Percentiles rank a stretch among this genome's conserved stretches.
These are phyloP conservation scores for Caiman crocodilus DNA, from an alignment of 2,797 vertebrate species.

Conservation along the genomic window DNA sequence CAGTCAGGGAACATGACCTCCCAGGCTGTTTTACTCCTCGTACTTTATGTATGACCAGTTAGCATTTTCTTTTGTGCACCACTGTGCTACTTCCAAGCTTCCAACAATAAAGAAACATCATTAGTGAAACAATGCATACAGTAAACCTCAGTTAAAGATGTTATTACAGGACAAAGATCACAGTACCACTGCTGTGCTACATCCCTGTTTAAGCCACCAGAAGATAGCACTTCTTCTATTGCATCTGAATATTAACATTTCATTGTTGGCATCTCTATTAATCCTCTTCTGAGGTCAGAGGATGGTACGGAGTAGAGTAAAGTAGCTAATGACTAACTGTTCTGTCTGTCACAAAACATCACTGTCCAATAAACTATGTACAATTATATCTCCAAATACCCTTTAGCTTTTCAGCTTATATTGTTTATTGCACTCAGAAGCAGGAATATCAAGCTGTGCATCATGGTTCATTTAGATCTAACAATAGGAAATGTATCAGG, in stretches of 20 bases:
- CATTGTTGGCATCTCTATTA: slow-evolving; percentile 34
- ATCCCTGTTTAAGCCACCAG: not conserved
- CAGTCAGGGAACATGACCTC: slow-evolving; percentile 11
- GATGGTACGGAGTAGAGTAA: slow-evolving; percentile 3
- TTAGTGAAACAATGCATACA: slow-evolving; percentile 17
- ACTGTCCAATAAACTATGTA: not conserved
- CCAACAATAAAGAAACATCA: slow-evolving; percentile 12
- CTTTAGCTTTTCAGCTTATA: slow-evolving; percentile 24
- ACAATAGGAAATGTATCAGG: not conserved
- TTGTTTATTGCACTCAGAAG: not conserved
- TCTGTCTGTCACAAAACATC: slow-evolving; percentile 35
- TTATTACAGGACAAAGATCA: slow-evolving; percentile 24
- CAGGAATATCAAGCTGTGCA: not conserved
- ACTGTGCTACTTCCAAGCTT: slow-evolving; percentile 15
- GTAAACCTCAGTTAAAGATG: slow-evolving; percentile 17
- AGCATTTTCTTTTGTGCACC: slow-evolving; percentile 39
- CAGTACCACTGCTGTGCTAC: not conserved
- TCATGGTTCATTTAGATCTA: not conserved
- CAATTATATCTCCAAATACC: not conserved
- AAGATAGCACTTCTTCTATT: not conserved
- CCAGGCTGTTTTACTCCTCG: not conserved
- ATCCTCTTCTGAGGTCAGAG: slow-evolving; percentile 44
- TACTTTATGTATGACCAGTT: slow-evolving; percentile 31
- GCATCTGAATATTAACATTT: slow-evolving; percentile 24
- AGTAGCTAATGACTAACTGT: slow-evolving; percentile 29